Conservation (phyloP, 2,113 vertebrate genomes). For the Nipponia nippon region DNA sequence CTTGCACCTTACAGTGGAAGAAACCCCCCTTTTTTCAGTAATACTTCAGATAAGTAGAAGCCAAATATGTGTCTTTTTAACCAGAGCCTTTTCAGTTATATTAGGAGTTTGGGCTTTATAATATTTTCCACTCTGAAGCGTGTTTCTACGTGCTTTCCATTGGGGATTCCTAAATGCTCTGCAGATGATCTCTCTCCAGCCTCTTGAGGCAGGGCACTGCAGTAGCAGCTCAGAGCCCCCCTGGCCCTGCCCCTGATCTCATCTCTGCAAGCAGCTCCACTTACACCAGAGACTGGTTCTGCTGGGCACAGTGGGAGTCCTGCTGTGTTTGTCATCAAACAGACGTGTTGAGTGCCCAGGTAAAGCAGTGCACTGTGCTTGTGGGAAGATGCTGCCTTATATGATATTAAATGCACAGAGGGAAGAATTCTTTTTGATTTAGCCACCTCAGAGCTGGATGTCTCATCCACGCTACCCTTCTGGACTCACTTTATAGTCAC, state of each 20-base stretch:
- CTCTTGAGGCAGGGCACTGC: not conserved
- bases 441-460: not conserved
- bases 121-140: not conserved
- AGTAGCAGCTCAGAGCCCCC: not conserved
- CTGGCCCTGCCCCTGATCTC: fast-evolving
- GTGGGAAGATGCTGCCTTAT: not conserved
- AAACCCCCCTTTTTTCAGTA: not conserved
- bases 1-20: not conserved
- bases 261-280: not conserved
- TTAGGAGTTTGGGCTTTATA: not conserved
- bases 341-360: not conserved
- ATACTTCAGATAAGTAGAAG: not conserved
- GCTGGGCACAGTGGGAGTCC: not conserved
- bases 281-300: not conserved
- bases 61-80: not conserved
- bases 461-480: not conserved
- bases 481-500: not conserved
- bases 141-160: fast-evolving
- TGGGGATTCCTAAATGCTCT: not conserved
- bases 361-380: not conserved
- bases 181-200: not conserved
- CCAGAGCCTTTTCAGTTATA: not conserved
- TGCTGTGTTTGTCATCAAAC: not conserved
- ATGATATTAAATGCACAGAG: not conserved
- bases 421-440: not conserved